Percentiles rank a stretch among this genome's conserved stretches.
phyloP scores from a whole-genome alignment of 2,888 invertebrate species.

The Octodonta nipae region DNA sequence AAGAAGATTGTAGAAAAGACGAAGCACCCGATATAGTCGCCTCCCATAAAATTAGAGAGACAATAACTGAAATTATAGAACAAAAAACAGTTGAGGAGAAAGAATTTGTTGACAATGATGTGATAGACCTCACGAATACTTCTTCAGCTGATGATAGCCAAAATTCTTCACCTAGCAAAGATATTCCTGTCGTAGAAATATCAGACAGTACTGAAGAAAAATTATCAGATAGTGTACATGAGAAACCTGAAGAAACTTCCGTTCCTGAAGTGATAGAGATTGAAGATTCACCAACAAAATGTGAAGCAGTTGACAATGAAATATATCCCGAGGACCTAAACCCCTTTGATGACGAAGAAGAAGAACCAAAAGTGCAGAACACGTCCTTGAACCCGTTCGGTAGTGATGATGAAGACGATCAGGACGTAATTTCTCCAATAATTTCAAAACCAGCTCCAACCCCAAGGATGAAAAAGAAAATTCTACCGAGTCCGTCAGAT shows the following conservation, averaged over 20 bases:
- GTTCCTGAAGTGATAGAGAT: background rate
- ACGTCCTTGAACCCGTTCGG: conserved; percentile 11
- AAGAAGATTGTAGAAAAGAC: background rate
- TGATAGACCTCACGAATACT: background rate
- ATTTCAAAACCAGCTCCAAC: conserved; percentile 12
- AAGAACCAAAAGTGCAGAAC: conserved; percentile 20
- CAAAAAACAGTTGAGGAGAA: too few relatives aligned
- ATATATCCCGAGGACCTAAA: conserved; percentile 63
- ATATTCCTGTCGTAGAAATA: background rate
- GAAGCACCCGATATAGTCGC: background rate
- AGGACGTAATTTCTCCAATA: conserved; percentile 13
- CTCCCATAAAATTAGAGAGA: background rate
- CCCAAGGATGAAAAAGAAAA: conserved; percentile 10
- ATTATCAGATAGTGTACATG: too few relatives aligned
- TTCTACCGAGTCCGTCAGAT: too few relatives aligned
- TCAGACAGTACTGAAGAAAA: background rate
- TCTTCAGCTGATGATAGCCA: background rate
- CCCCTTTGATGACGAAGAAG: conserved; percentile 66
- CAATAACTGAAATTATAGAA: too few relatives aligned
- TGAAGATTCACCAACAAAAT: conserved; percentile 1
- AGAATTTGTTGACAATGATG: too few relatives aligned
- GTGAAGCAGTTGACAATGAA: conserved; percentile 8
- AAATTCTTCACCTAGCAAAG: background rate
- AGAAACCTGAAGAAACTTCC: too few relatives aligned
- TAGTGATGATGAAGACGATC: conserved; percentile 27